These are phyloP conservation scores for Sturmia bella DNA, from an alignment of 2,888 invertebrate genomes.

Conservation along the genomic window DNA sequence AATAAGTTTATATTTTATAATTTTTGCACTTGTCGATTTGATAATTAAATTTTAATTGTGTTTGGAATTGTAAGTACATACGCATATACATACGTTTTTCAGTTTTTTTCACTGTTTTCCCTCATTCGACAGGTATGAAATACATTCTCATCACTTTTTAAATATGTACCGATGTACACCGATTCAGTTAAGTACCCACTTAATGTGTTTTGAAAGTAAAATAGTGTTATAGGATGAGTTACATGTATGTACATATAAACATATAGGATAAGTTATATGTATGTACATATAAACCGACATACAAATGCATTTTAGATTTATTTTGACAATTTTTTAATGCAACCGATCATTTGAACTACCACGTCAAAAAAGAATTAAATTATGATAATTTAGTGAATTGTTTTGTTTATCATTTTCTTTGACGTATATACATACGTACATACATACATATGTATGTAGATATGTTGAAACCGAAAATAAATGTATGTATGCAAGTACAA, in stretches of 20 bases:
- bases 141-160: conserved; percentile 22
- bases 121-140: too few relatives aligned
- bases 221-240: too few relatives aligned
- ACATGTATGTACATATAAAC: too few relatives aligned
- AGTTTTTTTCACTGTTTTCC: neutral
- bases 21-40: conserved; percentile 50
- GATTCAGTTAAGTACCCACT: too few relatives aligned
- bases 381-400: neutral
- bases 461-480: conserved; percentile 48
- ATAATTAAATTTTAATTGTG: too few relatives aligned
- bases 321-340: conserved; percentile 4
- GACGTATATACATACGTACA: neutral
- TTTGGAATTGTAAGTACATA: conserved; percentile 10
- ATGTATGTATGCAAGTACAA: too few relatives aligned
- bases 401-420: conserved; percentile 51
- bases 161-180: too few relatives aligned
- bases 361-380: too few relatives aligned
- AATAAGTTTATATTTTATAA: neutral
- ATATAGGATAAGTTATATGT: too few relatives aligned
- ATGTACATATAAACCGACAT: too few relatives aligned
- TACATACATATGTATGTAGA: conserved; percentile 12
- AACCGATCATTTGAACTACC: too few relatives aligned
- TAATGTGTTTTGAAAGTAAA: too few relatives aligned
- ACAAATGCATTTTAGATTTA: neutral
- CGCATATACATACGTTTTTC: neutral